These are phyloP conservation scores for Carcinoscorpius rotundicauda DNA, from an alignment of 1,140 invertebrate species.

Conservation along the genomic window DNA sequence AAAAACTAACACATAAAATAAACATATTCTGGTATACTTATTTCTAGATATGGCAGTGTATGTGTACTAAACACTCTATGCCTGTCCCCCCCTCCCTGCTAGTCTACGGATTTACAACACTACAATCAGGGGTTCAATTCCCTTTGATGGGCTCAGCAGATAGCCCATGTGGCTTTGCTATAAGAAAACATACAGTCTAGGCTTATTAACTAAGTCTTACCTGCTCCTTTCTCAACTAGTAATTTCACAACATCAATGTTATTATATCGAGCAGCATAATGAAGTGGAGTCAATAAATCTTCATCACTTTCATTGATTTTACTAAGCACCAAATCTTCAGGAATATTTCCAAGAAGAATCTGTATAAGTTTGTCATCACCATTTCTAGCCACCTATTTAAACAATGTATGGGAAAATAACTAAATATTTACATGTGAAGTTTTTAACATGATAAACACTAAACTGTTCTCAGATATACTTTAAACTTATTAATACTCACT, in stretches of 20 bases:
- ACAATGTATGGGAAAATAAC: too few relatives aligned
- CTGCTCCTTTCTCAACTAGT: slow-evolving; percentile 32
- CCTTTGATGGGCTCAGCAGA: background rate
- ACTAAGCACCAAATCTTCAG: slow-evolving; percentile 3
- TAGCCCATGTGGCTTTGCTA: background rate
- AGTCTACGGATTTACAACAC: background rate
- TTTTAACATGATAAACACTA: too few relatives aligned
- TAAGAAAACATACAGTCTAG: background rate
- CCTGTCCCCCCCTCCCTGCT: too few relatives aligned
- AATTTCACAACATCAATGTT: slow-evolving; percentile 30
- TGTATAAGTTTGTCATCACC: slow-evolving; percentile 5
- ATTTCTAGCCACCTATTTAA: slow-evolving; percentile 9
- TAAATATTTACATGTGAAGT: too few relatives aligned
- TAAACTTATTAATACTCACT: too few relatives aligned
- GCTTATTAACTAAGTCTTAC: slow-evolving; percentile 21
- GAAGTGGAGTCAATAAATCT: slow-evolving; percentile 32
- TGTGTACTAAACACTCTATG: too few relatives aligned
- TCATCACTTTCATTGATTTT: slow-evolving; percentile 33
- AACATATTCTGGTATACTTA: too few relatives aligned
- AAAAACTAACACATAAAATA: too few relatives aligned
- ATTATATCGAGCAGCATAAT: slow-evolving; percentile 37
- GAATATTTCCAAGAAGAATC: slow-evolving; percentile 5
- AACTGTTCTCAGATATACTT: too few relatives aligned
- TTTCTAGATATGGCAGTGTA: too few relatives aligned
- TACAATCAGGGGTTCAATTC: background rate